Base-by-base conservation (phyloP, 2,113 vertebrate genomes). In the Cyanistes caeruleus region DNA sequence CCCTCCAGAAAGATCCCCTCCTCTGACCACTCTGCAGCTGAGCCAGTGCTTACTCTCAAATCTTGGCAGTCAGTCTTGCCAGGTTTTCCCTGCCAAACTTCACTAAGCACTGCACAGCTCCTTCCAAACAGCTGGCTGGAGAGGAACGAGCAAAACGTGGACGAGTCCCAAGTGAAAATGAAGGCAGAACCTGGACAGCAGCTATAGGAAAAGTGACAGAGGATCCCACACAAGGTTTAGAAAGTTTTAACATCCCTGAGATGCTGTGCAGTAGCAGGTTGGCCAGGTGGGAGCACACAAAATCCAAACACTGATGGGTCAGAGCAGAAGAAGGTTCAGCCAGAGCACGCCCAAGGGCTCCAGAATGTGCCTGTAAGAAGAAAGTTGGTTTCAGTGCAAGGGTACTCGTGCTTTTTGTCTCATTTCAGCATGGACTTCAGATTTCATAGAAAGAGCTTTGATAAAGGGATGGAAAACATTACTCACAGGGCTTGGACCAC, bases 381-480 rank as follows among this genome's bases (percentile, higher is more conserved):
- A 55, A 77, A 43, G 3, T 17, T 46, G 10, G 20, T 43, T 43
- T 55, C 62, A 44, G 18, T 46, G 18, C 27, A 49, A 23, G 13
- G 13, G 9, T 63, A 55, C 19, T 76, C 24, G 11, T 25, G 39
- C 18, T 23, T 93, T 69, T 67, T 3, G 2, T 73, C 18, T 95
- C 22, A 64, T 87, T 84, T 87, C 35, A 94, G 68, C 72, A 16
- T 3, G 8, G 35, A 18, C 21, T 87, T 93, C 52, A 88, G 41
- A 37, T 60, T 79, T 53, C 24, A 21, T 33, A 39, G 5, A 37
- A 79, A 75, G 15, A 78, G n/a, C 28, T 81, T 93, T 79, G 70
- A 83, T 87, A 88, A 75, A 74, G 27, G 27, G 48, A 44, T 53
- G 76, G 64, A 78, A 95, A 91, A 77, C 68, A 35, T 81, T 87